Base-by-base conservation (phyloP, 2,888 invertebrate genomes). In the Acronicta aceris region DNA sequence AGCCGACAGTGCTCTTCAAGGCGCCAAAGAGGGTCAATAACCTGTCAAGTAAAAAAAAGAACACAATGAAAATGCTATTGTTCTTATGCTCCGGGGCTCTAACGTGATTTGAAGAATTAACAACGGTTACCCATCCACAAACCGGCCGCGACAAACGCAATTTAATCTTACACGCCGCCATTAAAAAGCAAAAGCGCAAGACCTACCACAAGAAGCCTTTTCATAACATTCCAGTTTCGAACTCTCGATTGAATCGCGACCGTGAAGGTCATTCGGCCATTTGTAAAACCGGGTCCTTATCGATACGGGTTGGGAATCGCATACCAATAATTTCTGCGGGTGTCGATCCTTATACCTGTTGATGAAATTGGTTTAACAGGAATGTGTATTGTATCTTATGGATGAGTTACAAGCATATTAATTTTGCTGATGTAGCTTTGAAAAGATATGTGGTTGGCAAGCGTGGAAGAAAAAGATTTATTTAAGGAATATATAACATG, bases 191-290 rank as follows among this genome's bases (percentile, higher is more conserved):
- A 30, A 1, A 54, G 58, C 59, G 61, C 71, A 71, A 47, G 65
- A 74, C 77, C 76, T 76, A 74, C 69, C 74, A 51, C 74, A 76
- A 77, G 69, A 15, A 36, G 46, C 54, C 55, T 53, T 57, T 74
- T 65, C 58, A 58, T 48, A 65, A 53, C 71, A 71, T 76, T 74
- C 74, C 71, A 60, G 41, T 13, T 13, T n/a, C 56, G 46, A 74
- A 38, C n/a, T 38, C 38, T 38, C 33, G 33, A 33, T 70, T 64
- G 65, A 5, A 62, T 53, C 69, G 33, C 46, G 27, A 40, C 40
- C 52, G 47, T 59, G 65, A 74, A 76, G 71, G 71, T 68, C 74
- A 60, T 52, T 41, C 38, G 33, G 55, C 56, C 51, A 25, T 33
- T 46, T 30, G 53, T 58, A 48, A 64, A 60, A 60, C 38, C 68